These are phyloP conservation scores for Onychostoma macrolepis DNA, from an alignment of 2,113 vertebrate genomes.

Conservation along the genomic window DNA sequence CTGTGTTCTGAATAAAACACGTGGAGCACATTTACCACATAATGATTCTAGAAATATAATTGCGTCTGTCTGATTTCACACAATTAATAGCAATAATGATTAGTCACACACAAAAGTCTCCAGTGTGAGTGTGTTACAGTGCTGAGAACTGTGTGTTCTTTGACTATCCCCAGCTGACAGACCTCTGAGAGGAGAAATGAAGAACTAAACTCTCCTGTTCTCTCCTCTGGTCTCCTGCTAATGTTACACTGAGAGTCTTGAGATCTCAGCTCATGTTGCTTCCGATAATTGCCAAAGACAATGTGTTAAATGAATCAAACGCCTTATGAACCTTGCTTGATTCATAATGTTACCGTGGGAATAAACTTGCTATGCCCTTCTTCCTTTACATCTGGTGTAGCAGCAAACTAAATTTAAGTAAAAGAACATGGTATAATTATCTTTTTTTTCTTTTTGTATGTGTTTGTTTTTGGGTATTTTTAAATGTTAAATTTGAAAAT, in stretches of 20 bases:
- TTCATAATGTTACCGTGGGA: not conserved
- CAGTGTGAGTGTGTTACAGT: not conserved
- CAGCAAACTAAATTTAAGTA: not conserved
- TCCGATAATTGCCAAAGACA: not conserved
- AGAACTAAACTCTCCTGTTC: slow-evolving; percentile 2
- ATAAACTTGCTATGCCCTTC: not conserved
- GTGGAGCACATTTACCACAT: not conserved
- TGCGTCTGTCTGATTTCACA: not conserved
- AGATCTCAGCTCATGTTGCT: not conserved
- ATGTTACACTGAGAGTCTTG: not conserved
- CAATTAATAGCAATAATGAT: not conserved
- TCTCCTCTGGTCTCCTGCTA: not conserved
- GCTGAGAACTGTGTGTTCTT: slow-evolving; percentile 4
- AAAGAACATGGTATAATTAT: not conserved
- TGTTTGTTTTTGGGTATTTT: not conserved
- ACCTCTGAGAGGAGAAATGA: not conserved
- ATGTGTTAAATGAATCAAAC: not conserved
- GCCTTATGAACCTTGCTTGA: not conserved
- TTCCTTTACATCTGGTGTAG: not conserved
- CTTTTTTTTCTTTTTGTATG: not conserved
- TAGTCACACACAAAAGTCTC: not conserved
- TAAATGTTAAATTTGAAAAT: not conserved
- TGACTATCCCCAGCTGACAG: not conserved
- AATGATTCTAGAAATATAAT: slow-evolving; percentile 15
- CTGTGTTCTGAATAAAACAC: not conserved